Evolutionary conservation across 2,797 vertebrate species (phyloP), one percentile per base, ranked within the genome.

Genomic region (Diceros bicornis): DNA sequence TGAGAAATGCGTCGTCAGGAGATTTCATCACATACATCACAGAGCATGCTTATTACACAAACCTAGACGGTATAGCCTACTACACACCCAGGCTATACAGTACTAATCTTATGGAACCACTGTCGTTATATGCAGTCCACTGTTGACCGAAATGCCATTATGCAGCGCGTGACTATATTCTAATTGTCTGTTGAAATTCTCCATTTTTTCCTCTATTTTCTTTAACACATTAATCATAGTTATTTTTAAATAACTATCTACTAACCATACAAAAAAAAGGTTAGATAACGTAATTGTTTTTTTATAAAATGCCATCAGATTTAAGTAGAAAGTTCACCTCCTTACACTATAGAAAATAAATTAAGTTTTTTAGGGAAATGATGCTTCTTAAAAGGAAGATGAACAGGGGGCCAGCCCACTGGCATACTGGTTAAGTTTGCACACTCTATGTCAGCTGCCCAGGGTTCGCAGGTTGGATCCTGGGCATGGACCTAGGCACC

Each of bases 241-340:
- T 95, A 75, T 59, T 93, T 94, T 84, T 20, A 94, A 92, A 59
- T 21, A 71, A 2, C 29, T 90, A 47, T 37, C n/a, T 90, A 29
- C 27, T 95, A 97, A 81, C 20, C 14, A 85, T 6, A 61, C 11
- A 32, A 18, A 44, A 52, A 77, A 68, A 69, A 66, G 44, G 11
- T 18, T 55, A 69, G 52, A 17, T 64, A 68, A 86, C 41, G 7
- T 37, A 12, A 83, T 7, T 41, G 13, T 4, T 92, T 2, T 78
- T 75, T 95, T 57, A 57, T 27, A 77, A 96, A 97, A 95, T 69
- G 71, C 25, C 41, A 81, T 41, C 69, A 81, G 78, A 74, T 72
- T 71, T 71, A 16, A 59, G 29, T 2, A 81, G 37, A 86, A 87
- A 91, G 34, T 14, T 50, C 32, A 55, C 11, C 50, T 34, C 57